Conservation (phyloP, 2,113 vertebrate genomes). For the Parotia lawesii region DNA sequence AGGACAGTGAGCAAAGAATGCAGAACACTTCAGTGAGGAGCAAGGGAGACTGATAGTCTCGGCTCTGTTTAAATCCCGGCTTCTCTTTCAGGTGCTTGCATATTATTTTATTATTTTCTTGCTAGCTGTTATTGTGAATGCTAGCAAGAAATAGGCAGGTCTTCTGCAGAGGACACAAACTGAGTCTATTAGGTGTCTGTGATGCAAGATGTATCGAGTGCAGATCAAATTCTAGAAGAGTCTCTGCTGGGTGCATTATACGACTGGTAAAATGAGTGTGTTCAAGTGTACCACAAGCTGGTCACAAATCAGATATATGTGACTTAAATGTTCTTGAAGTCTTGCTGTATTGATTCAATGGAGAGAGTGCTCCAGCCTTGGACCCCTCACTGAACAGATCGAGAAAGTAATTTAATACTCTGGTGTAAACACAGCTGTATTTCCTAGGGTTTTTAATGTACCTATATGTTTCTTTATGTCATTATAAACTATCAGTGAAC, state of each 20-base stretch:
- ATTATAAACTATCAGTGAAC: not conserved
- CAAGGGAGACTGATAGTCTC: not conserved
- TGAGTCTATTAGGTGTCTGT: not conserved
- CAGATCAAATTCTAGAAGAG: not conserved
- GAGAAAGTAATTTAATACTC: not conserved
- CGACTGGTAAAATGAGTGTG: not conserved
- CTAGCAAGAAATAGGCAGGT: not conserved
- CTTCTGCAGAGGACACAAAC: not conserved
- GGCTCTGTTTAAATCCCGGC: not conserved
- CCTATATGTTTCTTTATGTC: not conserved
- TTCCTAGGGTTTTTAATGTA: not conserved
- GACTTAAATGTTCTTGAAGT: not conserved
- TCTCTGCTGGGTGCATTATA: not conserved
- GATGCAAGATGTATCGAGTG: not conserved
- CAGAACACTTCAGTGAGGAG: not conserved
- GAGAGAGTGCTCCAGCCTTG: not conserved
- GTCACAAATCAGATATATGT: conserved; percentile 27
- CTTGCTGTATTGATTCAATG: conserved; percentile 1
- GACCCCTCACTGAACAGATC: not conserved
- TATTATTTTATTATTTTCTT: not conserved
- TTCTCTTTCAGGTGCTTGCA: not conserved
- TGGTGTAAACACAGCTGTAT: not conserved
- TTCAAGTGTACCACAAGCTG: not conserved
- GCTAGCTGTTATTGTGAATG: not conserved
- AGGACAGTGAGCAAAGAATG: not conserved